Conservation (phyloP, 2,888 invertebrate species). For the Strigamia maritima region DNA sequence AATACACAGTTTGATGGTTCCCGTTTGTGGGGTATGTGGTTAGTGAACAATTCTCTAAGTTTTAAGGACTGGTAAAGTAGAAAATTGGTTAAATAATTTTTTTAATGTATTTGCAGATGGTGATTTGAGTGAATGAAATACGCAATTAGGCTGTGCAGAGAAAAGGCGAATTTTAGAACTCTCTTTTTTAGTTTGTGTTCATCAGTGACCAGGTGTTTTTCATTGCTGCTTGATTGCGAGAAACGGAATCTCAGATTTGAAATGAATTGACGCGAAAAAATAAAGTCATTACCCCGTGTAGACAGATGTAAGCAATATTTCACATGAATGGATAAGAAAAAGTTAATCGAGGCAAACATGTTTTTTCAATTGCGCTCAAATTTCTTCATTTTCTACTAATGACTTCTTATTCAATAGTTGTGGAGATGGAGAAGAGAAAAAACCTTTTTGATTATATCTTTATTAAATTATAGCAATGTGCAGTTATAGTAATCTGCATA, state of each 20-base stretch:
- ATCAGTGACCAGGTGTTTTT: constrained; percentile 26
- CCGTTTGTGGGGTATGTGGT: too few relatives aligned
- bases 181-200: background rate
- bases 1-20: too few relatives aligned
- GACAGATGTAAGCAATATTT: constrained; percentile 29
- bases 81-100: too few relatives aligned
- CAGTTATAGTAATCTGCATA: background rate
- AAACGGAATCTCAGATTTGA: constrained; percentile 2
- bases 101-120: constrained; percentile 12
- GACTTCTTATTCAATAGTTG: constrained; percentile 11
- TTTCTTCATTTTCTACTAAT: constrained; percentile 27
- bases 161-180: background rate
- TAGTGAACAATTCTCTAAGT: too few relatives aligned
- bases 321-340: constrained; percentile 15
- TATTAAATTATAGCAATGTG: background rate
- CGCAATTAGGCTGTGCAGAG: background rate
- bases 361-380: constrained; percentile 24
- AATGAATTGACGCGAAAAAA: constrained; percentile 27
- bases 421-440: background rate
- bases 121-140: constrained; percentile 24
- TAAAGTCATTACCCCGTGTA: constrained; percentile 11
- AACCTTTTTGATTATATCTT: background rate
- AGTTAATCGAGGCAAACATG: constrained; percentile 5
- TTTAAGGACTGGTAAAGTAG: too few relatives aligned
- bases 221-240: constrained; percentile 9